phyloP scores from a whole-genome alignment of 2,888 invertebrate species.

The Corbicula japonica region DNA sequence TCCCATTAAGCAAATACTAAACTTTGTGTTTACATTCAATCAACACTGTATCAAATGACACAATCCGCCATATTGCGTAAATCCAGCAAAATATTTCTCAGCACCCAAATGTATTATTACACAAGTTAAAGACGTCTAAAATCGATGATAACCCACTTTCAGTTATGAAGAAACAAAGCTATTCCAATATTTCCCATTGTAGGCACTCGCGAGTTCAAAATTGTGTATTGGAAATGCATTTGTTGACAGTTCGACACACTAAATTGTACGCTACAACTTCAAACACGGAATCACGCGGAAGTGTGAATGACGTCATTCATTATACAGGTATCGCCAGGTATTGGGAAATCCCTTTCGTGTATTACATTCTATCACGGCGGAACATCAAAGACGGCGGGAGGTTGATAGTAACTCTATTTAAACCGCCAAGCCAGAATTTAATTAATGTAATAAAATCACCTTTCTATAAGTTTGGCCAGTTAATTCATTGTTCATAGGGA shows the following conservation, averaged over 20 bases:
- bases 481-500: no score
- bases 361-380: no score
- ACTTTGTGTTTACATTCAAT: slow-evolving; percentile 1
- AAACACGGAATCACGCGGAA: slow-evolving; percentile 55
- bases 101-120: slow-evolving; percentile 11
- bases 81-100: slow-evolving; percentile 25
- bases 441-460: no score
- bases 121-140: slow-evolving; percentile 18
- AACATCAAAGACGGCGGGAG: no score
- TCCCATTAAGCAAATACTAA: slow-evolving; percentile 28
- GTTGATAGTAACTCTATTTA: no score
- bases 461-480: no score
- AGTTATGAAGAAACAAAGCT: slow-evolving; percentile 14
- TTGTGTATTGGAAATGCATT: slow-evolving; percentile 31
- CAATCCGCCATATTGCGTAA: slow-evolving; percentile 63
- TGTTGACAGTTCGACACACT: slow-evolving; percentile 31
- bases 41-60: slow-evolving; percentile 20
- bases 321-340: slow-evolving; percentile 48
- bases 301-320: slow-evolving; percentile 68
- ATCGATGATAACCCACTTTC: slow-evolving; percentile 62
- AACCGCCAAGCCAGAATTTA: no score
- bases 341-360: slow-evolving; percentile 52
- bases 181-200: slow-evolving; percentile 19
- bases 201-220: slow-evolving; percentile 14
- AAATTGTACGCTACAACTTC: slow-evolving; percentile 30